Evolutionary conservation across 2,888 invertebrate species (phyloP), one percentile per base, ranked within the genome.

Genomic region (Eulithis testata): DNA sequence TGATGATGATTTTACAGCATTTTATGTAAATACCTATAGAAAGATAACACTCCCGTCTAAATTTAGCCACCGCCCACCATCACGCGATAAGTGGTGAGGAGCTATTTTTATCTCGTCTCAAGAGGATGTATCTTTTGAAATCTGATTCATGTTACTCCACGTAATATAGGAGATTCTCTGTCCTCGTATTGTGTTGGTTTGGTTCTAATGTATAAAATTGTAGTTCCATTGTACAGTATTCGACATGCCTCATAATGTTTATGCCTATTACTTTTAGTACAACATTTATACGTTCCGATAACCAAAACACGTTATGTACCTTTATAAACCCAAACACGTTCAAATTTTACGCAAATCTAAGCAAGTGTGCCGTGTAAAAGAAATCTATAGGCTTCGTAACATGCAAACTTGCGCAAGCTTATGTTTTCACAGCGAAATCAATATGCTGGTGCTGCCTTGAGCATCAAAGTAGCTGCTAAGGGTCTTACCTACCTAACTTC

Each of bases 71-170:
- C 64, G 71, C 75, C 82, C 77, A 74, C 51, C 75, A 73, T 76
- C 73, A 75, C 72, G 54, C 67, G 27, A 73, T 71, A 78, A 76
- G 73, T 77, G 71, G 63, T 76, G 74, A 66, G 69, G 60, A 65
- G 77, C 74, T 85, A 85, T 85, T 85, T 83, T 73, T 76, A 76
- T 73, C 65, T 66, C 72, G 67, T 71, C 75, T 76, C 76, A 75
- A 74, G 69, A 81, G 83, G 84, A 84, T 82, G 82, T 81, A 63
- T 69, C 77, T 79, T 70, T 79, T 77, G 78, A 76, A 65, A 65
- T 68, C 58, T 68, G 65, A 66, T 66, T 69, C 69, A 71, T 44
- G 55, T 49, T 55, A 60, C 60, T 47, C 57, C 40, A 31, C 37
- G 14, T 57, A 49, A 47, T 36, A 37, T 4, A 31, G 12, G 14